Percentiles rank a stretch among this genome's conserved stretches.
Evolutionary conservation across 2,888 invertebrate species (phyloP).

Genomic region (Drosophila yooni): DNA sequence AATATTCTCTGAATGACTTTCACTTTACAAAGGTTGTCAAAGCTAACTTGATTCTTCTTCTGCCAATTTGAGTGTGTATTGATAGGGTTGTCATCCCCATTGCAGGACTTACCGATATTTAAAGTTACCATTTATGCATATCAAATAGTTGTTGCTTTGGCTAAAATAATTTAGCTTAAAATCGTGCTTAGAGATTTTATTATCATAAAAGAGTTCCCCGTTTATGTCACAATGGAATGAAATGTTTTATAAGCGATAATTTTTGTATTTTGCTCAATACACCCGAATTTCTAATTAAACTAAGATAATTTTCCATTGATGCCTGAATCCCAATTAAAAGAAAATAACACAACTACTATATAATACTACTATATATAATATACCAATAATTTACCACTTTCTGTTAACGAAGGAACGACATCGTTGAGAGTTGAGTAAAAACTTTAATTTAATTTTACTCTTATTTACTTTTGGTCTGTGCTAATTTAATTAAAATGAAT

Average conservation of each 20-base stretch:
- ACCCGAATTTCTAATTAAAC: background rate
- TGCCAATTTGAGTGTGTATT: background rate
- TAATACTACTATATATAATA: background rate
- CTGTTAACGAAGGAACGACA: background rate
- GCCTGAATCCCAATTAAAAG: background rate
- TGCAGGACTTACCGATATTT: background rate
- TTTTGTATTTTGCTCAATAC: background rate
- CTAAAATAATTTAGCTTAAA: conserved; percentile 16
- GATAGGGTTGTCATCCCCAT: background rate
- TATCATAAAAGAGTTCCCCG: background rate
- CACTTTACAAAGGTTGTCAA: background rate
- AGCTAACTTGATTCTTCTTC: background rate
- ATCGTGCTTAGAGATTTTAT: background rate
- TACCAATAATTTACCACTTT: background rate
- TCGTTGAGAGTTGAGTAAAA: background rate
- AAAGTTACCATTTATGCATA: too few relatives aligned
- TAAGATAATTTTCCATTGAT: background rate
- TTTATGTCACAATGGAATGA: background rate
- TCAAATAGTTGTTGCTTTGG: background rate
- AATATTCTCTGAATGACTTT: background rate
- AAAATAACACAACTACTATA: background rate
- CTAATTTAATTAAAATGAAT: conserved; percentile 2
- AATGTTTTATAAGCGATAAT: background rate
- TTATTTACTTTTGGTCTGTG: background rate
- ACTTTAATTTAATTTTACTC: too few relatives aligned